Base-by-base conservation (phyloP, 2,113 vertebrate species). In the Epinephelus fuscoguttatus region DNA sequence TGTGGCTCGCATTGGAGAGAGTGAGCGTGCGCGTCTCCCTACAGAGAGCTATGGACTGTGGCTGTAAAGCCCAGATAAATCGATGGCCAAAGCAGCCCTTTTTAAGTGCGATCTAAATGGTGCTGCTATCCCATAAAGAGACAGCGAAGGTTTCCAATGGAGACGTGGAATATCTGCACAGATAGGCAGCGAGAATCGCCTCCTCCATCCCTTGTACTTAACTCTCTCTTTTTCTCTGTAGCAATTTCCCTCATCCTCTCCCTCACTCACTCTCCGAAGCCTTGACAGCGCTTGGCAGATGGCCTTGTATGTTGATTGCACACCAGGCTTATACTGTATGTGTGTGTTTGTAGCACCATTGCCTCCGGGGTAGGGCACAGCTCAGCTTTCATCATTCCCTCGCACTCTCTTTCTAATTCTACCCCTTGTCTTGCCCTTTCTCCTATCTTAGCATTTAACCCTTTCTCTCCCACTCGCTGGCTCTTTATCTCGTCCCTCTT, bases 1-100 rank as follows among this genome's bases (percentile, higher is more conserved):
- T 83, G 72, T 53, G 70, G 69, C 76, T 19, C 55, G 33, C 60
- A 47, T 49, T 27, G 64, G 63, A 62, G 47, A 3, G 56, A 8
- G 55, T 13, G 73, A 64, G 47, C 4, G 50, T 49, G 40, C 14
- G 62, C 49, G 60, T 72, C 27, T 78, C 75, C 68, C 84, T 9
- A n/a, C 62, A 77, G 82, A 84, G 66, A 81, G 66, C 50, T 25
- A 1, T 75, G 40, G 45, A 64, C 47, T 71, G 80, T 15, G 53
- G 63, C 85, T 75, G 70, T 70, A 73, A 89, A 88, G 62, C 68
- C 50, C 59, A 72, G 77, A 81, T 79, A 89, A 87, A 91, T 90
- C 77, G 15, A 87, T 86, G 74, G 68, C 55, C 57, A 56, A 57
- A 81, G 81, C 78, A 69, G 71, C 10, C 30, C 45, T 80, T 33